Evolutionary conservation across 2,888 invertebrate genomes (phyloP), one percentile per base, ranked within the genome.

Genomic region (Cantharis rustica): DNA sequence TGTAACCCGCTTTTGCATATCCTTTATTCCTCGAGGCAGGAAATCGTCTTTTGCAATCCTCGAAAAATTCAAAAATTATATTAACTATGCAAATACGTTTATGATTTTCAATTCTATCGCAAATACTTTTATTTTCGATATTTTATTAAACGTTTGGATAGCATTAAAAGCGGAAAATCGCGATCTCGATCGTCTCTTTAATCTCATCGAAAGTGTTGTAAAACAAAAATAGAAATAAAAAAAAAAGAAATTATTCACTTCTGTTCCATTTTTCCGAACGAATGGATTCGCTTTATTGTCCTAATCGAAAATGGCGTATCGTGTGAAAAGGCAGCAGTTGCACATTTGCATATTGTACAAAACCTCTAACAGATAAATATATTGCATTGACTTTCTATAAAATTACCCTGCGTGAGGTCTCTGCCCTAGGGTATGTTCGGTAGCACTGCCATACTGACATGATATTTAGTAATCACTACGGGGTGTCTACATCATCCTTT

Each of bases 381-480:
- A 77, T 74, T 74, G 71, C 63, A 77, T 71, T 62, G 74, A 16
- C 71, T 75, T 68, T 66, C 75, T n/a, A 66, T 77, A 75, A 73
- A 74, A 61, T 74, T 71, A 68, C 77, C 61, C 79, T 68, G 72
- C 77, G 79, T 79, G 77, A 71, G 76, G 72, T 71, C 72, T 68
- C 47, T 69, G 75, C 76, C 76, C 79, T 71, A 73, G 31, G 63
- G 77, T 71, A 75, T 68, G 75, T 77, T 79, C 77, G 73, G 68
- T 71, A 71, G 47, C 72, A 75, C 71, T 27, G 61, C 71, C 71
- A 68, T 73, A 77, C 71, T 79, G 77, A 79, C 79, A 79, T 75
- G 79, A 79, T 77, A 77, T 77, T 79, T 79, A 79, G 79, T 75
- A 72, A 77, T 77, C 75, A 70, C 79, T 17, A 27, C 72, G 75